Conservation (phyloP, 2,113 vertebrate species). For the Rynchops niger region DNA sequence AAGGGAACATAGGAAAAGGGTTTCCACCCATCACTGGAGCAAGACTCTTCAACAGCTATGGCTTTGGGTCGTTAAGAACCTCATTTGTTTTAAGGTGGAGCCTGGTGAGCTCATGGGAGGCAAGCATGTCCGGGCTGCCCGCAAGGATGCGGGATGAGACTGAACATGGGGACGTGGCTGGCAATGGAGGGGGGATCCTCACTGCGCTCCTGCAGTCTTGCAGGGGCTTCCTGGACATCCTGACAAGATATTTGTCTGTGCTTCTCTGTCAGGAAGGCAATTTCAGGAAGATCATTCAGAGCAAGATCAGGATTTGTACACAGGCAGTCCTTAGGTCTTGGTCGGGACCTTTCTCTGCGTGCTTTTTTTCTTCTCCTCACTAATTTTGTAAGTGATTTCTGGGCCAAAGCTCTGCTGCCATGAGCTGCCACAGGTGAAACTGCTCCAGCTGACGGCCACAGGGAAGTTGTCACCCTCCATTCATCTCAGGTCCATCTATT, state of each 20-base stretch:
- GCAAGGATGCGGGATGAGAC: background rate
- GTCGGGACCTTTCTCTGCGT: background rate
- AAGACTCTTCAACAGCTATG: background rate
- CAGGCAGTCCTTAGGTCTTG: background rate
- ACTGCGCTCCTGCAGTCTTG: background rate
- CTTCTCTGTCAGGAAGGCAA: background rate
- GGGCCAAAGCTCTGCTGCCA: background rate
- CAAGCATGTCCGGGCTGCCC: accelerated
- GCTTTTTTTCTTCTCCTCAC: background rate
- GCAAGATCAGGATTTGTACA: background rate
- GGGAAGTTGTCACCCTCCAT: background rate
- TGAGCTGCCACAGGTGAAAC: background rate
- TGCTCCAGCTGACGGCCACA: background rate
- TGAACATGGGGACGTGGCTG: background rate
- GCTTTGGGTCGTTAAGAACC: background rate
- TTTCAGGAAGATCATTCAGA: background rate
- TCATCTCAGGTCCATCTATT: background rate
- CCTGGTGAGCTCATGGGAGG: background rate
- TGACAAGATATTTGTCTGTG: background rate
- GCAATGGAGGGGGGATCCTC: background rate
- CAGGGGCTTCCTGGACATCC: background rate
- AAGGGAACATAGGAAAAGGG: background rate
- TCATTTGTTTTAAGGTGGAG: background rate
- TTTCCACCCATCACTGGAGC: background rate
- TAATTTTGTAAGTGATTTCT: background rate